Base-by-base conservation (phyloP, 1,140 invertebrate genomes). In the Bradysia coprophila region DNA sequence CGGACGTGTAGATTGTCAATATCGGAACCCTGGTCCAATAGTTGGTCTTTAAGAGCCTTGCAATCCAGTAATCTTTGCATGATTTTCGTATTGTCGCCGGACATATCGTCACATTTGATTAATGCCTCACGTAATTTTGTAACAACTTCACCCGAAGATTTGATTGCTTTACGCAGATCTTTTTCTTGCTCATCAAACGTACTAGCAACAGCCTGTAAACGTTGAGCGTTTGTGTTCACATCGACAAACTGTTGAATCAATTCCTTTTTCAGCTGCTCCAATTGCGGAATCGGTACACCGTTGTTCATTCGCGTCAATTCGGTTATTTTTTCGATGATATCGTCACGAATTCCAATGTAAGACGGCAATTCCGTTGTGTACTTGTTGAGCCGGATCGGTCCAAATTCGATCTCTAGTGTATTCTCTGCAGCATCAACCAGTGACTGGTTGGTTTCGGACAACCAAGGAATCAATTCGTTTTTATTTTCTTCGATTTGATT, bases 71-170 rank as follows among this genome's bases (percentile, higher is more conserved):
- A 67, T 47, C 87, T 69, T 43, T 76, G 71, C 24, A 92, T 63
- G 41, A 93, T 81, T 54, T 86, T 84, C 3, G 71, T 69, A 56
- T 88, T 87, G 49, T 87, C 78, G 1, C 89, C 89, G 11, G 81
- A 84, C 51, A 90, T 72, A 61, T 93, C 86, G 56, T 95, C 90
- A 61, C 85, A 92, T 61, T 86, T 87, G 10, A 88, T 80, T 1
- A 93, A 73, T 38, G 79, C 71, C 55, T 94, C 90, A 19, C 88
- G 71, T 38, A 92, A 71, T 48, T 76, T 78, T 19, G 74, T 76
- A 1, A 90, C 68, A 40, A 65, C 63, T 39, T 80, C 78, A 24
- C 73, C 73, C 1, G 73, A 65, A 15, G 62, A 63, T 62, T 86
- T 88, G 6, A 87, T 72, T 15, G 74, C 72, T 21, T 71, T 65